Evolutionary conservation across 2,888 invertebrate genomes (phyloP).

Genomic region (Pocota personata): DNA sequence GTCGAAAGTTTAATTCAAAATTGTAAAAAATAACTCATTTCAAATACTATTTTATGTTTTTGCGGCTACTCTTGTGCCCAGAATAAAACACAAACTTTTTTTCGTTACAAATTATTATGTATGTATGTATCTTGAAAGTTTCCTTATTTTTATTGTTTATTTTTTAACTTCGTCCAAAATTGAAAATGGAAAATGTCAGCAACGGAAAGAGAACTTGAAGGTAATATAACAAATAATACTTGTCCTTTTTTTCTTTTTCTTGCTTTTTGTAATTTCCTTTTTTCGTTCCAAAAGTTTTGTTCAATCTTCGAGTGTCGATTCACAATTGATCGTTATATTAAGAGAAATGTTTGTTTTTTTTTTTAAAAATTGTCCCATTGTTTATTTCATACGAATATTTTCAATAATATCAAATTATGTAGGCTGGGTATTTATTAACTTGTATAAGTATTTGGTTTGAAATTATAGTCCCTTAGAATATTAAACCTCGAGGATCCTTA

Average conservation of each 20-base stretch:
- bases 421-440: not conserved
- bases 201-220: constrained; percentile 86
- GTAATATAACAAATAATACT: constrained; percentile 79
- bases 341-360: constrained; percentile 17
- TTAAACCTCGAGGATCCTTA: no score
- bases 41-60: no score
- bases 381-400: not conserved
- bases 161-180: constrained; percentile 61
- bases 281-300: constrained; percentile 44
- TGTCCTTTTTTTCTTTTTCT: constrained; percentile 59
- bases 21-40: no score
- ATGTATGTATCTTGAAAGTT: constrained; percentile 48
- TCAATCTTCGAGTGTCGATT: constrained; percentile 26
- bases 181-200: constrained; percentile 83
- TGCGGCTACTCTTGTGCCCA: not conserved
- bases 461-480: no score
- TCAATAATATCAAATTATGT: not conserved
- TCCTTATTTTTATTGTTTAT: constrained; percentile 51
- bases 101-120: constrained; percentile 22
- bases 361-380: constrained; percentile 6
- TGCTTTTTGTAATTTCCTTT: constrained; percentile 58
- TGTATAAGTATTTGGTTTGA: no score
- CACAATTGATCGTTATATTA: constrained; percentile 4
- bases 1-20: no score
- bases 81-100: not conserved